Percentiles rank a stretch among this genome's conserved stretches.
phyloP scores from a whole-genome alignment of 2,888 invertebrate species.

The Drosophila demipolita region DNA sequence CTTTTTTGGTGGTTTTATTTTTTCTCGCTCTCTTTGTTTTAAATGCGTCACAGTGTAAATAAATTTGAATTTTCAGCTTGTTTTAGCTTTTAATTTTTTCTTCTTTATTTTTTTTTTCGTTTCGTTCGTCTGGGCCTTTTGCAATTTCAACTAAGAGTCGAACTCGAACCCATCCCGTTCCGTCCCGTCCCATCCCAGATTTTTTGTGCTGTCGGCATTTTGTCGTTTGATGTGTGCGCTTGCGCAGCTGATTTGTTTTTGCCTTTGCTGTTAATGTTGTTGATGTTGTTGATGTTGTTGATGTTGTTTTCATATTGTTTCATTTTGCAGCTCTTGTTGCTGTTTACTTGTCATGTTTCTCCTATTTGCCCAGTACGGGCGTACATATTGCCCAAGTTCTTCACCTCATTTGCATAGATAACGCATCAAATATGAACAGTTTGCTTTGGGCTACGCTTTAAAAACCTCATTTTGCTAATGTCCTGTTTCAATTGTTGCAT shows the following conservation, averaged over 20 bases:
- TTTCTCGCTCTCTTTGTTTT: conserved; percentile 73
- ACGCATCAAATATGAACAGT: conserved; percentile 14
- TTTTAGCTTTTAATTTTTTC: conserved; percentile 71
- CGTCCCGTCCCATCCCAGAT: background rate
- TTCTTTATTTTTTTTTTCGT: conserved; percentile 9
- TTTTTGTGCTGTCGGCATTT: conserved; percentile 62
- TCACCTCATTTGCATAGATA: conserved; percentile 58
- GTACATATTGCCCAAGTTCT: conserved; percentile 34
- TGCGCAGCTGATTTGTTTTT: conserved; percentile 80
- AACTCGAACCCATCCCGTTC: conserved; percentile 30
- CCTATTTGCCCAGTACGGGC: conserved; percentile 46
- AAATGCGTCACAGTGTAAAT: conserved; percentile 82
- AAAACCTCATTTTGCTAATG: background rate
- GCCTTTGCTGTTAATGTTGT: conserved; percentile 64
- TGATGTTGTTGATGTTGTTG: conserved; percentile 68
- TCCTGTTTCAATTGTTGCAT: conserved; percentile 3
- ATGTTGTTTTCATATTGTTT: conserved; percentile 74
- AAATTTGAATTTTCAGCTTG: conserved; percentile 82
- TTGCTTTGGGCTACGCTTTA: background rate
- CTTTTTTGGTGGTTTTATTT: conserved; percentile 41
- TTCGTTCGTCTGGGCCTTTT: conserved; percentile 38
- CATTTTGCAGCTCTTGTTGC: conserved; percentile 69
- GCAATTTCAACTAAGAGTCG: conserved; percentile 59
- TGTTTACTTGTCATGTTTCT: conserved; percentile 55
- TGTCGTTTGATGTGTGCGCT: conserved; percentile 77